Conservation (phyloP, 2,113 vertebrate genomes). For the Rhineura floridana region DNA sequence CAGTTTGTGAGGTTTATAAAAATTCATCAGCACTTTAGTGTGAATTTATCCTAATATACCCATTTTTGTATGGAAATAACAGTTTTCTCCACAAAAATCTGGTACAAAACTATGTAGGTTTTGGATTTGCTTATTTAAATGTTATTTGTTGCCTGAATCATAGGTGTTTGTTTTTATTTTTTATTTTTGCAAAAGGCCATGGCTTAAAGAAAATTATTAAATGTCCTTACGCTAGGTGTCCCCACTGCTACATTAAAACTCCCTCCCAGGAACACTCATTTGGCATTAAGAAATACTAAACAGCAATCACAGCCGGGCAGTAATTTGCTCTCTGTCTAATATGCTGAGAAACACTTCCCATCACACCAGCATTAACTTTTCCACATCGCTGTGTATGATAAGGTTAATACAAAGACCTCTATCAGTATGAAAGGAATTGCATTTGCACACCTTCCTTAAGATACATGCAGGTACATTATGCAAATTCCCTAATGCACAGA, state of each 20-base stretch:
- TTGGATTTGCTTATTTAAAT: not conserved
- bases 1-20: too few species aligned
- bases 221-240: conserved; percentile 25
- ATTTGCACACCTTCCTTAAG: conserved; percentile 6
- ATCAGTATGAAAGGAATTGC: conserved; percentile 17
- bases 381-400: conserved; percentile 47
- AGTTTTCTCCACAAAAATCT: not conserved
- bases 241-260: conserved; percentile 1
- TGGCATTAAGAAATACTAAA: conserved; percentile 22
- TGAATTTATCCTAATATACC: too few species aligned
- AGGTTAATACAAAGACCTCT: conserved; percentile 34
- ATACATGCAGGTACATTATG: conserved; percentile 16
- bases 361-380: conserved; percentile 63
- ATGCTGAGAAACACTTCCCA: conserved; percentile 54
- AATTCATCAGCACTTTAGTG: too few species aligned
- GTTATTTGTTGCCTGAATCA: not conserved
- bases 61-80: not conserved
- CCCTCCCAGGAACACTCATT: not conserved
- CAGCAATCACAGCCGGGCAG: conserved; percentile 55
- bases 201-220: not conserved
- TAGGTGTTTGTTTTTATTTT: not conserved
- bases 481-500: conserved; percentile 20
- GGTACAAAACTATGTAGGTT: not conserved
- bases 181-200: not conserved
- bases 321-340: conserved; percentile 58